Evolutionary conservation across 2,797 vertebrate genomes (phyloP), one percentile per base, ranked within the genome.

Genomic region (Cacajao melanocephalus): DNA sequence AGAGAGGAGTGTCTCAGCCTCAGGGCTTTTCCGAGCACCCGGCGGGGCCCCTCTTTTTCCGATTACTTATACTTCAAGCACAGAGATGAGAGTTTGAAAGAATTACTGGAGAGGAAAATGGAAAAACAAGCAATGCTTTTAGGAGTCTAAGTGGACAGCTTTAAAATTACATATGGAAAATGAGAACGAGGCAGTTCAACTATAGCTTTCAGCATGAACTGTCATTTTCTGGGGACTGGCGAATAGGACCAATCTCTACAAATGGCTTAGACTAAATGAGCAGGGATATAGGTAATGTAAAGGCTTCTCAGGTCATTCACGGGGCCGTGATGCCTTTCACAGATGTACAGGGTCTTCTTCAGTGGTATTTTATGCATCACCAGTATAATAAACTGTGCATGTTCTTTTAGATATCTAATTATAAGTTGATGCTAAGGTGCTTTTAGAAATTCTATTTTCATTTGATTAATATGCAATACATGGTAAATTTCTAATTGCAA

Each of bases 1-100:
- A 87, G 52, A 52, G 98, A 98, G 1, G 98, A 98, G 61, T 50
- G 61, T 17, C 82, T 96, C n/a, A 44, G 92, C 93, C 97, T 98
- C 33, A 70, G 96, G 64, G 93, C 96, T 7, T 97, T 98, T 30
- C 98, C 97, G 95, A 98, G 98, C 46, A 52, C 96, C n/a, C 97
- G 96, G 81, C 86, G 98, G 84, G 97, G 98, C 50, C 97, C 98
- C 41, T 97, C 98, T 93, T 97, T 99, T 82, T 98, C 99, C 95
- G 98, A 99, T 98, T 99, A 99, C 93, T 94, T 99, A 84, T 99
- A 98, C 97, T 98, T 99, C 93, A 98, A 99, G 93, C 98, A 99
- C 97, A 98, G 98, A 90, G 99, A 98, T 86, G 99, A 98, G 88
- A 98, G 95, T 97, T 96, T 98, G 96, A 99, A 99, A 97, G 98